Base-by-base conservation (phyloP, 2,113 vertebrate species). In the Girardinichthys multiradiatus region DNA sequence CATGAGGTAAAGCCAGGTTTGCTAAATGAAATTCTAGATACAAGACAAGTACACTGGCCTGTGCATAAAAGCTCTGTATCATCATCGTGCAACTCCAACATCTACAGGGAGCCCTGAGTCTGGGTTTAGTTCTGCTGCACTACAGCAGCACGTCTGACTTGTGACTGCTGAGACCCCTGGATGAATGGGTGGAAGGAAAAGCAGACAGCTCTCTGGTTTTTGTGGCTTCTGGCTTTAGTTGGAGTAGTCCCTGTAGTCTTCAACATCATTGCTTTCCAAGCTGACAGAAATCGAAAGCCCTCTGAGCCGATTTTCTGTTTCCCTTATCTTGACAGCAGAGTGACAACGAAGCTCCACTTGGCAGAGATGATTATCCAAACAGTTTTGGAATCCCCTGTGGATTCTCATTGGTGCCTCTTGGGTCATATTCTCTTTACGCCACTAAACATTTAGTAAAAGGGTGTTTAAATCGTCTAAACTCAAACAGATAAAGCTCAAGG, bases 1-100 rank as follows among this genome's bases (percentile, higher is more conserved):
- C 51, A 57, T 58, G 51, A 35, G 48, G 70, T 70, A 80, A 77
- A 66, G 57, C 64, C 37, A 15, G 64, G 60, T 59, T 19, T 15
- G 26, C 70, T 79, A 64, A 83, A 85, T 73, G 60, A 86, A 79
- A 81, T 63, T 35, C 69, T 68, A 64, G 48, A 64, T 63, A 70
- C 35, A 33, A 48, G 69, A 63, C 27, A 31, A 60, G 69, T 68
- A 65, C 63, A 71, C 12, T 31, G 15, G 66, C 73, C 68, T 80
- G 65, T 37, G 75, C 74, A 86, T 70, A 31, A 76, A 82, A 76
- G 35, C 17, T 63, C 33, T 68, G 24, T 48, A 57, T 81, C 77
- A 75, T 57, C 48, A 72, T 74, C 30, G 57, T 79, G 74, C 64
- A 68, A 63, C 51, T 58, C 54, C 39, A 68, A 54, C 61, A 14